Conservation (phyloP, 2,113 vertebrate species). For the Silurus meridionalis region DNA sequence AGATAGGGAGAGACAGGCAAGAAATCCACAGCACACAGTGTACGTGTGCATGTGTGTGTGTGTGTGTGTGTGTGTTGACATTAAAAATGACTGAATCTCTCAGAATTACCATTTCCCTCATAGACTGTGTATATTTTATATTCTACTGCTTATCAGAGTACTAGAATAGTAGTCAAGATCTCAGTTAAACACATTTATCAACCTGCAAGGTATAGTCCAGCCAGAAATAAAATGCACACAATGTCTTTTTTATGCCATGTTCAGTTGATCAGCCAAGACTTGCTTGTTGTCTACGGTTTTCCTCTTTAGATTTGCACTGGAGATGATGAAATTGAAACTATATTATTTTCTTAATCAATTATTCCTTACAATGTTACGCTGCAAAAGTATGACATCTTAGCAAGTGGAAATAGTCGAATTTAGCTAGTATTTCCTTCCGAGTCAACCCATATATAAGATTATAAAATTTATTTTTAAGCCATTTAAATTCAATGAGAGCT, state of each 20-base stretch:
- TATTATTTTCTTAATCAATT: not conserved
- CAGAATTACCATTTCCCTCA: not conserved
- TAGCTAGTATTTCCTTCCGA: too few relatives aligned
- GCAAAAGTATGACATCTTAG: too few relatives aligned
- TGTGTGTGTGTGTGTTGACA: not conserved
- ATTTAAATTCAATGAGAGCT: too few relatives aligned
- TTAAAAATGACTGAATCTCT: not conserved
- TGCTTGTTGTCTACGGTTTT: not conserved
- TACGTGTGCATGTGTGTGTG: not conserved
- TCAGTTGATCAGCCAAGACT: not conserved
- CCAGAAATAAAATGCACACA: not conserved
- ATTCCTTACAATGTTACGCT: not conserved
- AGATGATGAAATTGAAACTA: not conserved
- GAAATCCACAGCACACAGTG: slow-evolving; percentile 18
- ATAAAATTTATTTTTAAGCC: too few relatives aligned
- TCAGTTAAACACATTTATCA: not conserved
- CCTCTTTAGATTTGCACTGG: not conserved
- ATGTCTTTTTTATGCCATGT: not conserved
- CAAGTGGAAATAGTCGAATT: too few relatives aligned
- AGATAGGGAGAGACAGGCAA: slow-evolving; percentile 64
- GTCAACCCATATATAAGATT: too few relatives aligned
- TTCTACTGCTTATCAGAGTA: not conserved
- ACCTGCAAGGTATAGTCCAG: not conserved
- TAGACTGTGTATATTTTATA: too few relatives aligned
- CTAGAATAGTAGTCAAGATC: not conserved